These are phyloP conservation scores for Heliconius sara DNA, from an alignment of 2,888 invertebrate species.

Conservation along the genomic window DNA sequence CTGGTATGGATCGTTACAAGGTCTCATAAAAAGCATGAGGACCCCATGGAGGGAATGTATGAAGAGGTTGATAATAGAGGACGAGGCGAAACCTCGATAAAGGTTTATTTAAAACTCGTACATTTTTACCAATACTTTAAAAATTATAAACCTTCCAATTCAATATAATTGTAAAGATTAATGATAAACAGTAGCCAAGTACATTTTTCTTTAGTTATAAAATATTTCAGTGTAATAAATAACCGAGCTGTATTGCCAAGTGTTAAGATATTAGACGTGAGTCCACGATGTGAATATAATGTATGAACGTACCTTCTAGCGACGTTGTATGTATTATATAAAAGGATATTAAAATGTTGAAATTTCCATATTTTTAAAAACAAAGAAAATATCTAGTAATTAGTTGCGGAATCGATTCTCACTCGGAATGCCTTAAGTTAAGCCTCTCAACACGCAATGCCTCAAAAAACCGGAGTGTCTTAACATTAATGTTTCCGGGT, in stretches of 20 bases:
- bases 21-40: too few species aligned
- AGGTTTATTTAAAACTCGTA: neutral
- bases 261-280: conserved; percentile 15
- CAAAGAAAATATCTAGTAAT: too few species aligned
- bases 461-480: too few species aligned
- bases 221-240: conserved; percentile 22
- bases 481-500: too few species aligned
- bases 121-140: neutral
- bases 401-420: too few species aligned
- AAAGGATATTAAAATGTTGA: neutral
- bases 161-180: conserved; percentile 21
- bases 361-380: too few species aligned
- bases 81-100: too few species aligned
- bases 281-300: neutral
- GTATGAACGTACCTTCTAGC: neutral
- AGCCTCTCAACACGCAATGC: too few species aligned
- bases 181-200: conserved; percentile 12
- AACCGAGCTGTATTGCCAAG: conserved; percentile 22
- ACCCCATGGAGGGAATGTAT: too few species aligned
- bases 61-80: too few species aligned
- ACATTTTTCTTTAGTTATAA: conserved; percentile 13
- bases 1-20: too few species aligned
- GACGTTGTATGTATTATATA: neutral
- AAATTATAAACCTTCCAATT: neutral
- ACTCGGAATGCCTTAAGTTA: too few species aligned